Percentiles rank a stretch among this genome's conserved stretches.
phyloP scores from a whole-genome alignment of 2,797 vertebrate species.

The Lithobates pipiens region DNA sequence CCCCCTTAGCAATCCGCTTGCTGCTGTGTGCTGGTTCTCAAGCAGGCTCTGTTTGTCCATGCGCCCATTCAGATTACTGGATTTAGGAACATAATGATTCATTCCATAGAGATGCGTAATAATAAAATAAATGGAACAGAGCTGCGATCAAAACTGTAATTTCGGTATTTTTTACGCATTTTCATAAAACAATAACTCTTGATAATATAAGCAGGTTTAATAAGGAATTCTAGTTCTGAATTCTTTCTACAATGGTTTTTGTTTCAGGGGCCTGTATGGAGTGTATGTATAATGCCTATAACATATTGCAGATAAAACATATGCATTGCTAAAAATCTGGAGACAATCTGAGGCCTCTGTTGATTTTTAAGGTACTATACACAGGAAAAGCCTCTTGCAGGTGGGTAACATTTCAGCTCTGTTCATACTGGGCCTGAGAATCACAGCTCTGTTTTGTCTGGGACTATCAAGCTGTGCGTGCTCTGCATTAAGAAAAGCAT shows the following conservation, averaged over 20 bases:
- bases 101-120: no score
- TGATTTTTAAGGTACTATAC: conserved; percentile 61
- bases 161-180: no score
- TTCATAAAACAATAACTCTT: background rate
- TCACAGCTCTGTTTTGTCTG: conserved; percentile 64
- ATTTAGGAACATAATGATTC: no score
- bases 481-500: conserved; percentile 64
- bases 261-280: conserved; percentile 37
- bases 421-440: conserved; percentile 60
- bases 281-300: conserved; percentile 42
- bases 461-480: conserved; percentile 60
- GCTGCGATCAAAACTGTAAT: no score
- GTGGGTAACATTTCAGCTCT: conserved; percentile 63
- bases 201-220: background rate
- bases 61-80: no score
- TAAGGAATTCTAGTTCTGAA: background rate
- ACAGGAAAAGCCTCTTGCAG: conserved; percentile 59
- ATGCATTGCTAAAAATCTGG: conserved; percentile 63
- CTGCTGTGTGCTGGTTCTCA: no score
- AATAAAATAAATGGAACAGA: no score
- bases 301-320: conserved; percentile 39
- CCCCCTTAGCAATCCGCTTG: no score
- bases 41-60: no score
- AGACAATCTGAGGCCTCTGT: conserved; percentile 50
- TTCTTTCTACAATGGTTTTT: conserved; percentile 21